Conservation (phyloP, 2,888 invertebrate genomes). For the Polyommatus icarus region DNA sequence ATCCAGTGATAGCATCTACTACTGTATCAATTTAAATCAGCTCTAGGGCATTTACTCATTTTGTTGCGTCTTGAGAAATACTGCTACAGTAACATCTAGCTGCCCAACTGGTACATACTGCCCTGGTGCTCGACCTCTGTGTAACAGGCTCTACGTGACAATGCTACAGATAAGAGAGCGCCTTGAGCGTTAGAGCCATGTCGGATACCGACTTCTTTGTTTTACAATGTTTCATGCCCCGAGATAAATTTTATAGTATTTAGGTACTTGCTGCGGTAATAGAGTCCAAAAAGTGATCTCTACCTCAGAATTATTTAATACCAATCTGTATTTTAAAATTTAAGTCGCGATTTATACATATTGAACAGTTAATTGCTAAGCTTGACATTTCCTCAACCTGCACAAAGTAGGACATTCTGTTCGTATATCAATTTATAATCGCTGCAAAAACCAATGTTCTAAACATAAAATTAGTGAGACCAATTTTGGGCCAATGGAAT, state of each 20-base stretch:
- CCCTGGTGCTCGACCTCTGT: not conserved
- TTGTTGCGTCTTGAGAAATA: not conserved
- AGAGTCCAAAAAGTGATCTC: not conserved
- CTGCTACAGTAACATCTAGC: not conserved
- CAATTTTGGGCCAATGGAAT: not conserved
- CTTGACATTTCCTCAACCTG: not conserved
- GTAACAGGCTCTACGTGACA: not conserved
- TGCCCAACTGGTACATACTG: not conserved
- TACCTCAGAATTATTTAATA: not conserved
- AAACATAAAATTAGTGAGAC: not conserved
- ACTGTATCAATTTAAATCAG: not conserved
- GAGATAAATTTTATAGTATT: not conserved
- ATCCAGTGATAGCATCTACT: not conserved
- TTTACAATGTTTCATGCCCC: not conserved
- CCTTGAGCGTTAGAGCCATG: not conserved
- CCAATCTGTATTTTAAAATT: not conserved
- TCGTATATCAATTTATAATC: not conserved
- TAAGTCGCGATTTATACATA: not conserved
- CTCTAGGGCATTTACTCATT: no score
- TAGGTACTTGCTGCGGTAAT: not conserved
- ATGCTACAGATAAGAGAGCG: not conserved
- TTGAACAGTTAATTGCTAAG: not conserved
- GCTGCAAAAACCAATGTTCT: not conserved
- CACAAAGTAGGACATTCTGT: not conserved
- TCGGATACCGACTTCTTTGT: not conserved